Conservation (phyloP, 2,113 vertebrate species). For the Sinosuthora webbiana region DNA sequence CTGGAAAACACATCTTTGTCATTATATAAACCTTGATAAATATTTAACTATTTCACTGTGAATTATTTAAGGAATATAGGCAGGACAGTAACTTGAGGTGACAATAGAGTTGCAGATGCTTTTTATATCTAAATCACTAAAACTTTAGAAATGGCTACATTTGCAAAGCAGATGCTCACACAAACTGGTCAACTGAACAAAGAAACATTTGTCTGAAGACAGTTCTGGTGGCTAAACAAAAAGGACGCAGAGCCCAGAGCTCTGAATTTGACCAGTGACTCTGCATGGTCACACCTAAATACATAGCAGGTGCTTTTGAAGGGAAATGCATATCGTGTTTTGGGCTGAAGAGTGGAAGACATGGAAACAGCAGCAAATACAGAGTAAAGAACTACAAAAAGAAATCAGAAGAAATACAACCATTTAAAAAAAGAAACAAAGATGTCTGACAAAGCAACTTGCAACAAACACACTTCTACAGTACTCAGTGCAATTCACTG, state of each 20-base stretch:
- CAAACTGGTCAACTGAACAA: neutral
- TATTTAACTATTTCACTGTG: neutral
- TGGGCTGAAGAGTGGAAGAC: neutral
- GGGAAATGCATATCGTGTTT: neutral
- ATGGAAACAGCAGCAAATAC: constrained; percentile 28
- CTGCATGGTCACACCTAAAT: neutral
- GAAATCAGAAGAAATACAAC: neutral
- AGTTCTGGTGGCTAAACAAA: neutral
- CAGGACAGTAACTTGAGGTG: neutral
- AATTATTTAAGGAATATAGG: neutral
- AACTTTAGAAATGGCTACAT: neutral
- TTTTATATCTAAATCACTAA: neutral
- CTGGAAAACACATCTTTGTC: neutral
- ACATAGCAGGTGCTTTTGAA: neutral
- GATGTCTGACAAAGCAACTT: neutral
- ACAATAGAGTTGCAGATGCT: neutral
- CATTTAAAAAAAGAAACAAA: neutral
- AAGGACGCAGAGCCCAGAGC: neutral
- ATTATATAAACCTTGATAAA: neutral
- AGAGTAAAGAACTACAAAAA: constrained; percentile 24
- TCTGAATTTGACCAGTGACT: neutral
- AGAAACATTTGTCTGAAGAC: neutral
- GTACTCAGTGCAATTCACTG: neutral
- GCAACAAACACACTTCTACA: neutral
- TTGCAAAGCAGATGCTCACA: neutral